Conservation (phyloP, 2,113 vertebrate species). For the Odobenus rosmarus region DNA sequence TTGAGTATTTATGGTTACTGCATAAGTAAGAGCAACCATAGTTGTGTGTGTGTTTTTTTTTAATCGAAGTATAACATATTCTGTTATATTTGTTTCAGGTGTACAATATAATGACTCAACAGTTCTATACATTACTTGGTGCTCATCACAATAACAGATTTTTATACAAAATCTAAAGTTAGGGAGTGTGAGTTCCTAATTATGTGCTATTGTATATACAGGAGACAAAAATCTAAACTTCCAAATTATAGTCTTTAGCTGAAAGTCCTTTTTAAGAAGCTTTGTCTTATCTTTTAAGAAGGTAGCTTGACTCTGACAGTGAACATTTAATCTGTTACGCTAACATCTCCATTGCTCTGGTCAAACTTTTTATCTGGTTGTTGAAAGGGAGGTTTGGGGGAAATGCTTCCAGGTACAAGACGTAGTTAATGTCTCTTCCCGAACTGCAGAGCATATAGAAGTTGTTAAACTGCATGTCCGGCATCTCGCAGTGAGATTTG, state of each 20-base stretch:
- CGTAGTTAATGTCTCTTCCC: constrained; percentile 62
- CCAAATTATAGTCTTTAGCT: background rate
- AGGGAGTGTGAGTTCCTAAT: background rate
- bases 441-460: background rate
- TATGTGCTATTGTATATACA: background rate
- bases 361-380: constrained; percentile 43
- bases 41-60: background rate
- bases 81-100: background rate
- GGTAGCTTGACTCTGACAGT: background rate
- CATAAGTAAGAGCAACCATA: background rate
- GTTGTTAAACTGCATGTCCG: constrained; percentile 33
- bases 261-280: constrained; percentile 30
- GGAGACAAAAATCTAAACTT: constrained; percentile 16
- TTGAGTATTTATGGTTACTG: constrained; percentile 30
- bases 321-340: background rate
- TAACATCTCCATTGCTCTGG: background rate
- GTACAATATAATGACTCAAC: background rate
- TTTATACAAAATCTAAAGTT: background rate
- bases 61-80: background rate
- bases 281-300: constrained; percentile 31
- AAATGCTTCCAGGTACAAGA: constrained; percentile 15
- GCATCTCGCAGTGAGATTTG: background rate
- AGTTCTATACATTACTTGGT: background rate
- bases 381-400: background rate
- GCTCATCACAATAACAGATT: background rate